Base-by-base conservation (phyloP, 2,888 invertebrate species). In the Rutpela maculata region DNA sequence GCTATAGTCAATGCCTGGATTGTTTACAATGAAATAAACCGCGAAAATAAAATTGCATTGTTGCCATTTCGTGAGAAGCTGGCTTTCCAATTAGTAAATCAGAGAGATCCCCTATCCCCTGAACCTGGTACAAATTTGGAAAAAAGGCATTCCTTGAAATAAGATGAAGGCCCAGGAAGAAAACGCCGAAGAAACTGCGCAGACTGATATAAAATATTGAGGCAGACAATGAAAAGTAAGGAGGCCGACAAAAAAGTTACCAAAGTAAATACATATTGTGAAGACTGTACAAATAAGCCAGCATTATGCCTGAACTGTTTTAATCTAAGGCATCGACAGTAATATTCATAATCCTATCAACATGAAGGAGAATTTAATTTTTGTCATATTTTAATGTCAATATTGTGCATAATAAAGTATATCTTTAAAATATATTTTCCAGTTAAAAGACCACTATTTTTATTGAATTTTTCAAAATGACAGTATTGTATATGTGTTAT, bases 191-290 rank as follows among this genome's bases (percentile, higher is more conserved):
- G 65, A 38, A 65, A 65, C 19, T 65, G 38, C 38, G 17, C 65
- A 19, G 65, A 65, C 43, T 65, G 65, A 11, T 65, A 65, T 65
- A 65, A 65, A 65, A 18, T 38, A 65, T 38, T 65, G 19, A 65
- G 65, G 35, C 38, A 17, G 38, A 50, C 65, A 65, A 65, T 65
- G 65, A 65, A 65, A 50, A 65, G 65, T 19, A 65, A 65, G 65
- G 65, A 65, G 38, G 65, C 65, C 38, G 65, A 65, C 35, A 65
- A 63, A 6, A 63, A 65, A 31, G 65, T 65, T 65, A 50, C 65
- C n/a, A 31, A 65, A 65, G 65, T 65, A 65, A 65, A 65, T 50
- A 65, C 65, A 65, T 65, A 65, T 38, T 65, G 65, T 50, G 65
- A 65, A 38, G 65, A 65, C 38, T 65, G 65, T 12, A 17, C 38